Conservation (phyloP, 1,140 invertebrate species). For the Paracyclopina nana region DNA sequence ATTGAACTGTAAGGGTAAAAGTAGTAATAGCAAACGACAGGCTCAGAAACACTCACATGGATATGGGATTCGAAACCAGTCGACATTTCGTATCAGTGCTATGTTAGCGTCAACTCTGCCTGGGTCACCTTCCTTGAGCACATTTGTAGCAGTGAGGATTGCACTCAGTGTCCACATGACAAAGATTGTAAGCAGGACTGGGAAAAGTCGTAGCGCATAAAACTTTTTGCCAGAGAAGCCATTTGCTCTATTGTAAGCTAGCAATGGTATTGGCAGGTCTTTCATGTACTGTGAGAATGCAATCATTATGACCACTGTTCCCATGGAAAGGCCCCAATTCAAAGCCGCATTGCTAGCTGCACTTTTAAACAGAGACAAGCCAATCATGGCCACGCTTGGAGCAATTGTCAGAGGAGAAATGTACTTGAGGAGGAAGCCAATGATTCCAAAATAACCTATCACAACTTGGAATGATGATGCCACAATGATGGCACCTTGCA, state of each 20-base stretch:
- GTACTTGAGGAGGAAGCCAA: conserved; percentile 24
- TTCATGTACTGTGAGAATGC: conserved; percentile 59
- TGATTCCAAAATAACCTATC: conserved; percentile 20
- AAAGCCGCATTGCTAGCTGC: conserved; percentile 23
- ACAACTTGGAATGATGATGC: conserved; percentile 45
- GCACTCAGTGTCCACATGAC: conserved; percentile 57
- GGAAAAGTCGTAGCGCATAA: no score
- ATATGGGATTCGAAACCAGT: conserved; percentile 48
- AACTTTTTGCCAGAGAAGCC: no score
- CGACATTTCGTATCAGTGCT: conserved; percentile 18
- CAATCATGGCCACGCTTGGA: conserved; percentile 28
- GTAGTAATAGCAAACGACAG: no score
- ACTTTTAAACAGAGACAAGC: conserved; percentile 26
- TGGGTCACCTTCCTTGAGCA: conserved; percentile 42
- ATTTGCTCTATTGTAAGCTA: no score
- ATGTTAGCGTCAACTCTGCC: conserved; percentile 55
- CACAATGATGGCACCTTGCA: conserved; percentile 67
- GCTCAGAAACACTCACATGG: conserved; percentile 38
- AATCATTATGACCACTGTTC: conserved; percentile 51
- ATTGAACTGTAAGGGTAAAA: conserved; percentile 32
- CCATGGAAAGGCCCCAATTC: conserved; percentile 27
- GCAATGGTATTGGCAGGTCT: no score
- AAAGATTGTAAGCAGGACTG: conserved; percentile 54
- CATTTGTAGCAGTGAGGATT: conserved; percentile 44
- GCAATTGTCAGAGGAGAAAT: conserved; percentile 30